These are phyloP conservation scores for Tyrannus savana DNA, from an alignment of 2,113 vertebrate genomes.

Conservation along the genomic window DNA sequence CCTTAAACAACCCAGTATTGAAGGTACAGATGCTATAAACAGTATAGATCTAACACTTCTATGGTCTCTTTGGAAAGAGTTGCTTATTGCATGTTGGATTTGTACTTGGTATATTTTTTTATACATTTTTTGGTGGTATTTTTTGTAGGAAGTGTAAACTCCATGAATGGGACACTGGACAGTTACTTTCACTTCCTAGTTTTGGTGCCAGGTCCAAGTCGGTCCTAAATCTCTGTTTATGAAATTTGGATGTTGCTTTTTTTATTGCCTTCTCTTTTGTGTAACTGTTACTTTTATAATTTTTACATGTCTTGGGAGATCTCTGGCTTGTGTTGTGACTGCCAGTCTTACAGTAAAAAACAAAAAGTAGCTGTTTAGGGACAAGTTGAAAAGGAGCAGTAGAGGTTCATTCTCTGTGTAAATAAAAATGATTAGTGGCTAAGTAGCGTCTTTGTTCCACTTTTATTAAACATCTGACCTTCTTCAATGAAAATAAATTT, in stretches of 20 bases:
- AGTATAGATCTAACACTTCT: neutral
- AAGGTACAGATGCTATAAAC: constrained; percentile 73
- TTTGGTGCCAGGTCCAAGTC: neutral
- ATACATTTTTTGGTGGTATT: neutral
- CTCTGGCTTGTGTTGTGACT: neutral
- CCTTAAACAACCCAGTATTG: constrained; percentile 85
- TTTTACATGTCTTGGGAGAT: neutral
- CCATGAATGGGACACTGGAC: neutral
- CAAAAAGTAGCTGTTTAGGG: neutral
- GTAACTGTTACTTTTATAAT: neutral
- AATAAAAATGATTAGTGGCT: neutral
- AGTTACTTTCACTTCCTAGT: neutral
- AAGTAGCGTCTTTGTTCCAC: neutral
- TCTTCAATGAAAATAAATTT: neutral
- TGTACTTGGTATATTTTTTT: neutral
- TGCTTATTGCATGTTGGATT: neutral
- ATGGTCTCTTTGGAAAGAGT: neutral
- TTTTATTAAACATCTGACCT: neutral
- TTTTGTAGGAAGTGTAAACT: neutral
- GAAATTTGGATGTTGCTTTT: neutral
- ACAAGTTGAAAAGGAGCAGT: neutral
- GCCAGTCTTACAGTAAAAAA: neutral
- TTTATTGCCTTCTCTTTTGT: neutral
- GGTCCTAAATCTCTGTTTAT: neutral
- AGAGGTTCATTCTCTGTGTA: neutral